Evolutionary conservation across 2,797 vertebrate species (phyloP).

Genomic region (Uromys caudimaculatus): DNA sequence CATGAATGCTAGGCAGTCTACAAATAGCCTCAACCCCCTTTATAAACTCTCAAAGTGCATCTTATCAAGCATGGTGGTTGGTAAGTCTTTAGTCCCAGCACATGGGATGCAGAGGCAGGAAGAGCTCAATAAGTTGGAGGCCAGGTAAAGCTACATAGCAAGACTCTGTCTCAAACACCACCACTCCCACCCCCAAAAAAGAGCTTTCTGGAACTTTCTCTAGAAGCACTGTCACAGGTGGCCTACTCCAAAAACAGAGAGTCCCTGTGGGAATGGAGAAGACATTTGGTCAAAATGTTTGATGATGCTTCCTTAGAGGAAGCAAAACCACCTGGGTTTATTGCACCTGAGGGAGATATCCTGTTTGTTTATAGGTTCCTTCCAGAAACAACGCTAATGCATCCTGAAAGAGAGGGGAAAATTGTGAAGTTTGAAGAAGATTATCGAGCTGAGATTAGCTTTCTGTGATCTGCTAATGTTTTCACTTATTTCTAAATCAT

Average conservation of each 20-base stretch:
- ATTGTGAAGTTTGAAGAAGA: constrained; percentile 84
- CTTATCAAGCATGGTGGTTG: background rate
- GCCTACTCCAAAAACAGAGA: background rate
- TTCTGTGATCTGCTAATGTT: constrained; percentile 87
- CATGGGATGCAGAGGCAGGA: background rate
- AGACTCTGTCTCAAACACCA: background rate
- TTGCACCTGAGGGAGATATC: constrained; percentile 64
- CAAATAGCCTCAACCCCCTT: background rate
- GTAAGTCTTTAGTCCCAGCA: background rate
- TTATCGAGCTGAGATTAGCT: constrained; percentile 86
- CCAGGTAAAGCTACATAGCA: background rate
- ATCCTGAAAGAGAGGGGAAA: constrained; percentile 82
- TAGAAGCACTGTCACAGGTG: background rate
- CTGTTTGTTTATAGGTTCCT: constrained; percentile 61
- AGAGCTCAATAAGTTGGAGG: background rate
- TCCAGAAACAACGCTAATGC: constrained; percentile 67
- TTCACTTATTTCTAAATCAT: constrained; percentile 89
- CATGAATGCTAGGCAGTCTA: background rate
- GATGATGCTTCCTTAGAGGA: background rate
- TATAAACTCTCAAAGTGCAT: background rate
- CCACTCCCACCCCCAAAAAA: background rate
- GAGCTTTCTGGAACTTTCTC: constrained; percentile 24
- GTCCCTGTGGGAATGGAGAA: background rate
- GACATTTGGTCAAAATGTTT: background rate
- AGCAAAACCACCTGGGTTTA: constrained; percentile 26